Conservation (phyloP, 2,797 vertebrate species). For the Cyprinella venusta region DNA sequence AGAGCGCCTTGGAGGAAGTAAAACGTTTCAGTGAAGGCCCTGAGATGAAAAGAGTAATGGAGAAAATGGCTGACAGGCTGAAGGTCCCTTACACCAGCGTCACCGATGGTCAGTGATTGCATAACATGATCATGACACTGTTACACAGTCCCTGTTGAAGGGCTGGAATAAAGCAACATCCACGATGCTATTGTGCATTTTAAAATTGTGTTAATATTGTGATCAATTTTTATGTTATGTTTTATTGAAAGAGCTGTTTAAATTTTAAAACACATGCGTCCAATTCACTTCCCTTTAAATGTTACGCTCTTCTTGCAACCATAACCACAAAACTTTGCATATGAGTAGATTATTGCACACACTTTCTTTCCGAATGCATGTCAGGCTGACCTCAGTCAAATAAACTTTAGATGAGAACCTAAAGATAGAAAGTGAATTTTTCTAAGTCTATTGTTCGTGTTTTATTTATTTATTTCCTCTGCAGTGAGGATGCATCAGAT, state of each 20-base stretch:
- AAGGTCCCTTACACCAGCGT: slow-evolving; percentile 75
- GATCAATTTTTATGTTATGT: neutral
- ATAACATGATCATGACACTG: neutral
- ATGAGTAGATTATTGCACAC: neutral
- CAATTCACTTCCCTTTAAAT: neutral
- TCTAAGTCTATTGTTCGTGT: neutral
- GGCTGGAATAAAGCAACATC: neutral
- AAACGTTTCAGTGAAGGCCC: slow-evolving; percentile 85
- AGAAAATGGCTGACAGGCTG: slow-evolving; percentile 85
- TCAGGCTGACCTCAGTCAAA: neutral
- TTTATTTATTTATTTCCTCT: neutral
- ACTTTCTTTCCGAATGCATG: neutral
- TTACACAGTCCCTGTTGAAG: neutral
- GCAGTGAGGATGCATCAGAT: neutral
- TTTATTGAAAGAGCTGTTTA: neutral
- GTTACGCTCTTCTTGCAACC: neutral
- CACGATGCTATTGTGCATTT: neutral
- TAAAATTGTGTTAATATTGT: neutral
- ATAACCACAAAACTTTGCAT: neutral
- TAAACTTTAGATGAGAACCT: neutral
- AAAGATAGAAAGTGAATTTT: neutral
- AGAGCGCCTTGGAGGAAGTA: slow-evolving; percentile 80
- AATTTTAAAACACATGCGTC: neutral
- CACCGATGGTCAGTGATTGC: slow-evolving; percentile 60
- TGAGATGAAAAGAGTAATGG: slow-evolving; percentile 85